Evolutionary conservation across 2,797 vertebrate genomes (phyloP).

Genomic region (Dendrocincla fuliginosa): DNA sequence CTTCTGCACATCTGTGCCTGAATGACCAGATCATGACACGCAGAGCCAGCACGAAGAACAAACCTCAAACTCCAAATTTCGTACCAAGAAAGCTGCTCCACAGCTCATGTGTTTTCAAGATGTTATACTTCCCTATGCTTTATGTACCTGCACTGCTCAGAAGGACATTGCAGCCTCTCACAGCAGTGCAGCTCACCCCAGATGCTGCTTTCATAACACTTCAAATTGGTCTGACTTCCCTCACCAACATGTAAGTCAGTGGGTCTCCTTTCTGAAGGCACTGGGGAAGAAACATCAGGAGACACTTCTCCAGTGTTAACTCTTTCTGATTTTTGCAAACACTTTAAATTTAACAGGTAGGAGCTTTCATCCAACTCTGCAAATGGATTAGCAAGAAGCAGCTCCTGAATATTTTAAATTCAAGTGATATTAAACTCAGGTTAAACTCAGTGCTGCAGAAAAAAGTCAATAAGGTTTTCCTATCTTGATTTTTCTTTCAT

Average conservation of each 20-base stretch:
- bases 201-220: not conserved
- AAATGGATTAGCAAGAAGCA: not conserved
- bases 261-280: not conserved
- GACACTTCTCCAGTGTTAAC: not conserved
- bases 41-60: not conserved
- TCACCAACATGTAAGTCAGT: not conserved
- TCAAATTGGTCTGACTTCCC: not conserved
- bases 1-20: not conserved
- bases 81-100: not conserved
- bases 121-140: not conserved
- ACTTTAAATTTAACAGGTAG: not conserved
- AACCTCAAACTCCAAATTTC: not conserved
- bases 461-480: not conserved
- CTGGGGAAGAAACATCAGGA: not conserved
- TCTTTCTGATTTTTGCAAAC: not conserved
- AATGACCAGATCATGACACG: fast-evolving
- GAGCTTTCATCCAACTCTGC: not conserved
- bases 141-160: fast-evolving
- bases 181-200: not conserved
- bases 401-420: constrained; percentile 18
- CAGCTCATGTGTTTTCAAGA: not conserved
- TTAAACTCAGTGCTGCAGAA: constrained; percentile 26
- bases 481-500: not conserved
- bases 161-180: not conserved
- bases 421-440: constrained; percentile 12